Evolutionary conservation across 2,797 vertebrate genomes (phyloP), one percentile per base, ranked within the genome.

Genomic region (Sandelia bainsii): DNA sequence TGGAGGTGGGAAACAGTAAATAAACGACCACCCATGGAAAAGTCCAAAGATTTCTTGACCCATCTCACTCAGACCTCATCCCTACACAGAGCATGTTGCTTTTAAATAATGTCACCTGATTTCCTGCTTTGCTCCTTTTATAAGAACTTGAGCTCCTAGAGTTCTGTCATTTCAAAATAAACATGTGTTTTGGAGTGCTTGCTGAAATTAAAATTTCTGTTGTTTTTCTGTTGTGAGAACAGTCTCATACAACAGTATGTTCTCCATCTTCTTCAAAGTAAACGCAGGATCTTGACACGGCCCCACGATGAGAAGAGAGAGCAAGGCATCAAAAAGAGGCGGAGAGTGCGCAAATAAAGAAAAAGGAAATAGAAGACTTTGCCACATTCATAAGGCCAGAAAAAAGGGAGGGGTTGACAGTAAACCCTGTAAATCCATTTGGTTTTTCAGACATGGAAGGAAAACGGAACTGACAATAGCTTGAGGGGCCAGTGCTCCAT

Each of bases 381-480:
- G 64, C 82, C 85, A 83, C 71, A 78, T 77, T 75, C 75, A 79
- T 74, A 72, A 77, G 81, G 58, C 63, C 68, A 64, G 77, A 82
- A 85, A 89, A 34, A 85, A 79, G 77, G 87, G 89, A 89, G 84
- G 67, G 78, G 83, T 80, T 93, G 91, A 92, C 88, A 88, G 91
- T 92, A 91, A 93, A 93, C 86, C 86, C 84, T 89, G 85, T 94
- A 93, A 94, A 94, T 94, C 93, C 89, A 89, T 93, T 93, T 90
- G 89, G 83, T 89, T 92, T 92, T 92, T 92, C 80, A 91, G 89
- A 93, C 93, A 93, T 92, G 89, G 92, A 94, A 88, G 89, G 79
- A 92, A 91, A 95, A 93, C 86, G 72, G 90, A 94, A 94, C 90
- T 94, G 94, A 95, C 94, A 95, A 93, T 87, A 89, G 93, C 92